Evolutionary conservation across 2,113 vertebrate species (phyloP), one percentile per base, ranked within the genome.

Genomic region (Barbus barbus): DNA sequence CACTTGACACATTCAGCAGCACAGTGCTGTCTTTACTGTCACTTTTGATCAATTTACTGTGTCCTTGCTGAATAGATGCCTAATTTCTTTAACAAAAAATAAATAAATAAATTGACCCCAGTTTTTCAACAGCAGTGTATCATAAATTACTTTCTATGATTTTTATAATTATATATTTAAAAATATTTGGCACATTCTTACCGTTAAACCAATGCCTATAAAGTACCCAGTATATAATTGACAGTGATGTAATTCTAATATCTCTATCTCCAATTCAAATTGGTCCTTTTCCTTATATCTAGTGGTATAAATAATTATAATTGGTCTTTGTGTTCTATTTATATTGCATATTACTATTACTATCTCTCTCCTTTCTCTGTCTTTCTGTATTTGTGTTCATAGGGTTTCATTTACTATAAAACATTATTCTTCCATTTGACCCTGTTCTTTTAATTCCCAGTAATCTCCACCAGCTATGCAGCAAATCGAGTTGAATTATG

Each of bases 401-500:
- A 14, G 13, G 6, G 12, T 44, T 73, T 73, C 12, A 44, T 73
- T 24, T 9, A 73, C 12, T 16, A 1, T 73, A 46, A 44, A 73
- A 24, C 1, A 1, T 41, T 46, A 73, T 71, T 71, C 33, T 71
- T 71, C 22, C 67, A 5, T 26, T 73, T 26, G 71, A 73, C 38
- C 22, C 38, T 4, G n/a, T 73, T 24, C 38, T 73, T 73, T 46
- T 44, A 46, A 44, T 73, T 46, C 38, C 38, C 71, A 24, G 22
- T 26, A 73, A 73, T 73, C 36, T 46, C 36, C 7, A 0, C 38
- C 71, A 26, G 71, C 71, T 26, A 41, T 73, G 20, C 33, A 72
- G 18, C 63, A 58, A 44, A 58, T 79, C 22, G 2, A 20, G 6
- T 18, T 58, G 84, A 60, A 9, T 80, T 38, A 81, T 80, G 38